Percentiles rank a stretch among this genome's conserved stretches.
Conservation (phyloP, 23 tunicate species). For the Styela clava region DNA sequence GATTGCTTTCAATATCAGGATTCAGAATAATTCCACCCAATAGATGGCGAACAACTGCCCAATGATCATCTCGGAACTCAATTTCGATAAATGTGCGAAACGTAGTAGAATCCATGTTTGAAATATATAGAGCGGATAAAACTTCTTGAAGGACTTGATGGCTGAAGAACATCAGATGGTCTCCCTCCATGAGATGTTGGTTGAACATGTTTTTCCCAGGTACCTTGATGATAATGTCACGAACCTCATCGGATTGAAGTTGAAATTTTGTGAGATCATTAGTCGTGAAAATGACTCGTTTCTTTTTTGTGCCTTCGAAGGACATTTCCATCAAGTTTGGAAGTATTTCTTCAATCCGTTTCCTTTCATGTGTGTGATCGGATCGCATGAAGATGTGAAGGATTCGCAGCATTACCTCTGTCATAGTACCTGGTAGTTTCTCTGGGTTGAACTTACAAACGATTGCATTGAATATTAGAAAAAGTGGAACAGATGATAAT, state of each 20-base stretch:
- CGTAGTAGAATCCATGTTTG: background rate
- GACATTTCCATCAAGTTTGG: constrained; percentile 9
- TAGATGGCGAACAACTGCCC: background rate
- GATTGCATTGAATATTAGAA: constrained; percentile 13
- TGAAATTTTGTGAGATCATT: background rate
- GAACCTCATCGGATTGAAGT: background rate
- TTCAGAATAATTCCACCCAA: background rate
- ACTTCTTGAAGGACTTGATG: constrained; percentile 11
- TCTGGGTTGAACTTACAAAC: background rate
- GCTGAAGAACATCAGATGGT: background rate
- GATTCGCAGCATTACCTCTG: background rate
- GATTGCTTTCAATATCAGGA: background rate
- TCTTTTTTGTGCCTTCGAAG: background rate
- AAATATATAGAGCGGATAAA: background rate
- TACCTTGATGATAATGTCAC: background rate
- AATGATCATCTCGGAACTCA: background rate
- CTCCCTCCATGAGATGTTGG: constrained; percentile 7
- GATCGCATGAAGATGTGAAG: background rate
- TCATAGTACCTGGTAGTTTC: constrained; percentile 7
- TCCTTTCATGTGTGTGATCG: background rate
- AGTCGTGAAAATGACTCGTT: background rate
- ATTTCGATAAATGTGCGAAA: background rate
- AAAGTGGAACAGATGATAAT: background rate
- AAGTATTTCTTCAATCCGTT: background rate
- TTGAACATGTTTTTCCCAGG: constrained; percentile 3